Conservation (phyloP, 1,140 invertebrate genomes). For the Trichonephila inaurata region DNA sequence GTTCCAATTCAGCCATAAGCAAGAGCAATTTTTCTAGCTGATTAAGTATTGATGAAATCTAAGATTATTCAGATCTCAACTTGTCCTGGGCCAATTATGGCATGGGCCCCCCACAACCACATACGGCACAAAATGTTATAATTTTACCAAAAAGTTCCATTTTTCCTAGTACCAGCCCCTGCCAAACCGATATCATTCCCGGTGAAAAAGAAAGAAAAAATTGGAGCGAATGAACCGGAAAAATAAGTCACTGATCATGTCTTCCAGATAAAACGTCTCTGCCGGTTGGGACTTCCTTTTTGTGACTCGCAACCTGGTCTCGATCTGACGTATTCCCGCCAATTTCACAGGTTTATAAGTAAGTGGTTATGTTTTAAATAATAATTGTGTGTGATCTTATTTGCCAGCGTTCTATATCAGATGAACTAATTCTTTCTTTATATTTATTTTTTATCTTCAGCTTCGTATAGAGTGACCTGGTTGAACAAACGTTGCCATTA, state of each 20-base stretch:
- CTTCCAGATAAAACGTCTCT: constrained; percentile 12
- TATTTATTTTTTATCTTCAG: background rate
- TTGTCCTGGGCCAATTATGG: background rate
- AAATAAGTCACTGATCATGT: background rate
- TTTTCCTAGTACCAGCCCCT: background rate
- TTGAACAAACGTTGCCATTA: no score
- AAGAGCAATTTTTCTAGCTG: background rate
- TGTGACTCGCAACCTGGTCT: no score
- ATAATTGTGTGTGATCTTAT: background rate
- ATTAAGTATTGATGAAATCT: constrained; percentile 2
- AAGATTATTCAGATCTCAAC: background rate
- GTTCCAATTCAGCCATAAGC: background rate
- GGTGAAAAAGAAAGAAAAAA: background rate
- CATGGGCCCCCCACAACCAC: no score
- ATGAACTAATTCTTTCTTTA: background rate
- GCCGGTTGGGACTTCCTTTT: no score
- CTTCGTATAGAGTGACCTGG: background rate
- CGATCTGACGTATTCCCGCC: no score
- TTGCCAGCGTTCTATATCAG: background rate
- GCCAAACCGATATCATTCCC: no score
- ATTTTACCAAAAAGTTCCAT: background rate
- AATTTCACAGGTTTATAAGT: background rate
- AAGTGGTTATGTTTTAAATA: background rate
- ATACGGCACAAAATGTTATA: no score
- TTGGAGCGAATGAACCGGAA: constrained; percentile 19